Evolutionary conservation across 2,113 vertebrate genomes (phyloP).

Genomic region (Dolichotis patagonum): DNA sequence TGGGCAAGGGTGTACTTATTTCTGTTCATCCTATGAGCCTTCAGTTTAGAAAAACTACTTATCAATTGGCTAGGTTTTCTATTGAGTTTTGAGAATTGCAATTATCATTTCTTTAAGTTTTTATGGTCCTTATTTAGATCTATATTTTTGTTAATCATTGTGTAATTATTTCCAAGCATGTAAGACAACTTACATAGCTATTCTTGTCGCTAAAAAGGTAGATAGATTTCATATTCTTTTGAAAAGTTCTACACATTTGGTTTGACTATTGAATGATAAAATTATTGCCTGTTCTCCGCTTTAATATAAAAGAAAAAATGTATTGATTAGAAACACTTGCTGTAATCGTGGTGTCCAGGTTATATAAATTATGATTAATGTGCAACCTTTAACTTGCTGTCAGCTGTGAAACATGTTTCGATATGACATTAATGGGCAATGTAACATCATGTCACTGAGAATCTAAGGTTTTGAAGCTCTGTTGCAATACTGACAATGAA

Average conservation of each 20-base stretch:
- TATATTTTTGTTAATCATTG: not conserved
- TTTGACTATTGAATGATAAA: not conserved
- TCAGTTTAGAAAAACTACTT: not conserved
- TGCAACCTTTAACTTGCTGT: not conserved
- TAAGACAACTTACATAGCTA: not conserved
- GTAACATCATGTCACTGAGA: not conserved
- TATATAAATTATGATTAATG: not conserved
- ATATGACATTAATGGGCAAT: not conserved
- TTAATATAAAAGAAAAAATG: not conserved
- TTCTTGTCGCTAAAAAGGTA: not conserved
- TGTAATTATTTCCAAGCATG: not conserved
- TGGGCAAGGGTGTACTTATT: not conserved
- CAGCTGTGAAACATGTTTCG: not conserved
- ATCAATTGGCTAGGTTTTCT: not conserved
- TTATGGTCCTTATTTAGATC: not conserved
- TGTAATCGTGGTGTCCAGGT: not conserved
- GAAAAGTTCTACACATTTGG: not conserved
- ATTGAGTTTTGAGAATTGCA: not conserved
- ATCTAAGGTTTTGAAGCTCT: not conserved
- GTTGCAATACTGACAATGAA: not conserved
- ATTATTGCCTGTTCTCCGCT: not conserved
- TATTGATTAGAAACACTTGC: not conserved
- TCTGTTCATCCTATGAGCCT: not conserved
- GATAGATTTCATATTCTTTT: not conserved
- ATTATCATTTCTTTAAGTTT: not conserved